Evolutionary conservation across 1,140 invertebrate species (phyloP), one percentile per base, ranked within the genome.

Genomic region (Drosophila insularis): DNA sequence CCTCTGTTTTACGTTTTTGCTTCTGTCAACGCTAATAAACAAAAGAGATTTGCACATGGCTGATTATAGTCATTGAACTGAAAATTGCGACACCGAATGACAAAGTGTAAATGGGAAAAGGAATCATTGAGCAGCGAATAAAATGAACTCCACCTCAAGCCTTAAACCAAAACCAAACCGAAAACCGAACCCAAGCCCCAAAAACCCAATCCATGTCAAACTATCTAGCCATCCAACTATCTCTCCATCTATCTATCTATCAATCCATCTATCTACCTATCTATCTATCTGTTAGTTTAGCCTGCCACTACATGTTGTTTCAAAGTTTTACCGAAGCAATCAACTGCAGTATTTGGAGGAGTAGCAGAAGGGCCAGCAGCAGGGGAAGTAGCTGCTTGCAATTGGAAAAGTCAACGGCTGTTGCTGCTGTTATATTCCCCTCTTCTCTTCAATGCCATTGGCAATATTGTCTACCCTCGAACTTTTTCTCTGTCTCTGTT

Each of bases 1-100:
- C 17, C 14, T 14, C 14, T 43, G 40, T 14, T 17, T 67, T 58
- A 67, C 56, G 23, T 11, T 13, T 17, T 46, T 46, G 14, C 19
- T 39, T 59, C 13, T 17, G 27, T 55, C 21, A 6, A 46, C 56
- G 74, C 65, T 73, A 73, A 77, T 77, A 77, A 73, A 69, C 70
- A 73, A 77, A 55, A 55, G 43, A 77, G 61, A 60, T 40, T 70
- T 74, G 73, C 71, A 66, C 74, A 32, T 70, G 66, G 71, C 74
- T 77, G 74, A 77, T 74, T 74, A 77, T 77, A 74, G 71, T 77
- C 74, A 77, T 77, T 74, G 74, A 70, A 74, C 66, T 65, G 71
- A 69, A 77, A 69, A 39, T 23, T 23, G 63, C 39, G 43, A 56
- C 70, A 74, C 23, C 46, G 55, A 63, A 56, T 40, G 59, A 55